A percentile compares a stretch with the other conserved stretches of the same genome.
These are phyloP conservation scores for Helicolenus hilgendorfi DNA, from an alignment of 2,797 vertebrate species.

Conservation along the genomic window DNA sequence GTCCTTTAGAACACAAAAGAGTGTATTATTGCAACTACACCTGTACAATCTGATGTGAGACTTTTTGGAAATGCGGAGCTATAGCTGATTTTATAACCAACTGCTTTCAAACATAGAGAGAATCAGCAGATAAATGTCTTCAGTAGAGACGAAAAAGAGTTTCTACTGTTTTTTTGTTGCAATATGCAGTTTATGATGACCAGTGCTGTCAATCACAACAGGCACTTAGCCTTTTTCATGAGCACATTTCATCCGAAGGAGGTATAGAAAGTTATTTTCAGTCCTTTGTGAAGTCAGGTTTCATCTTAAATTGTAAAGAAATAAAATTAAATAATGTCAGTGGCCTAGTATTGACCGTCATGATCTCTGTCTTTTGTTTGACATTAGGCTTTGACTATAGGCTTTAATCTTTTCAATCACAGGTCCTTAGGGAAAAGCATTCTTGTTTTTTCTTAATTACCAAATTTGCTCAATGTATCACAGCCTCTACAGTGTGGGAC, in stretches of 20 bases:
- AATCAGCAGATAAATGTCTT: neutral
- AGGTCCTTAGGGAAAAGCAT: neutral
- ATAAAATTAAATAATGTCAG: neutral
- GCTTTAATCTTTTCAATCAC: neutral
- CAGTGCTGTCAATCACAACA: neutral
- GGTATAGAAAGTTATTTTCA: neutral
- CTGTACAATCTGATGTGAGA: neutral
- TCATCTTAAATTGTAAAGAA: neutral
- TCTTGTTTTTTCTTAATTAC: neutral
- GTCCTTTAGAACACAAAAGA: neutral
- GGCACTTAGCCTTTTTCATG: neutral
- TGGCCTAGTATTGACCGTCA: neutral
- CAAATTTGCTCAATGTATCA: neutral
- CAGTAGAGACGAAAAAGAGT: no score
- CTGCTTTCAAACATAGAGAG: neutral
- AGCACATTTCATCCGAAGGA: neutral
- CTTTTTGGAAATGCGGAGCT: neutral
- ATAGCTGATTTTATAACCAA: neutral
- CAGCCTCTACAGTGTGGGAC: neutral
- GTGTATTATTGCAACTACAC: neutral
- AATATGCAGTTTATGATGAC: neutral
- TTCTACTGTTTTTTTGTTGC: neutral
- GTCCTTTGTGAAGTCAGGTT: neutral
- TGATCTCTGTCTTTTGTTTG: neutral
- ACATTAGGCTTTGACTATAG: neutral